Evolutionary conservation across 1,140 invertebrate species (phyloP), one percentile per base, ranked within the genome.

Genomic region (Agrypnia vestita): DNA sequence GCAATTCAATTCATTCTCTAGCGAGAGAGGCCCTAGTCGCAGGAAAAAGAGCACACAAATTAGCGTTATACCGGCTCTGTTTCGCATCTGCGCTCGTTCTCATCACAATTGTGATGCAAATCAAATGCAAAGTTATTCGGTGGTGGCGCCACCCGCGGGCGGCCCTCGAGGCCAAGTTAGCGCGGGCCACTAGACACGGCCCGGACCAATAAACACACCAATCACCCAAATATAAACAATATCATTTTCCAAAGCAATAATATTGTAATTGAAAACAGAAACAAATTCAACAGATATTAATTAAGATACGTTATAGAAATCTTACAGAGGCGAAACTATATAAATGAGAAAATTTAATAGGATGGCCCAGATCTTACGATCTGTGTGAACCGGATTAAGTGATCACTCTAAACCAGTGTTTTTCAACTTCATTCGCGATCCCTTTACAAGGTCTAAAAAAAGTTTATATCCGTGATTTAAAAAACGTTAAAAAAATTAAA

Each of bases 51-150:
- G 25, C 73, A 73, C 10, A 53, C 73, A 75, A 75, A 75, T 75
- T 75, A 75, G 73, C 73, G 53, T 46, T 61, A 13, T 44, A 44
- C 53, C n/a, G 73, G 21, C 56, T 61, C 15, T 61, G 56, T 75
- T 56, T 75, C 46, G 73, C 73, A 75, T 56, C 73, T 75, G 73
- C 13, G 51, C 17, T 46, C 35, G 55, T 75, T 75, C 56, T 62
- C 51, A 76, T 64, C 56, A 76, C 64, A 76, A 76, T 76, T 76
- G 75, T 44, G 61, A 76, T 76, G 75, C 75, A 76, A 76, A 76
- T 76, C 56, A 62, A 59, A 76, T 76, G 75, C 75, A 76, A 76
- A 76, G 61, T 76, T 76, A 76, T 76, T 76, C 75, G 61, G 59
- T 25, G 25, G 56, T 44, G 3, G 69, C 3, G 15, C 12, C 17